phyloP scores from a whole-genome alignment of 2,888 invertebrate species.

The Coremacera marginata region DNA sequence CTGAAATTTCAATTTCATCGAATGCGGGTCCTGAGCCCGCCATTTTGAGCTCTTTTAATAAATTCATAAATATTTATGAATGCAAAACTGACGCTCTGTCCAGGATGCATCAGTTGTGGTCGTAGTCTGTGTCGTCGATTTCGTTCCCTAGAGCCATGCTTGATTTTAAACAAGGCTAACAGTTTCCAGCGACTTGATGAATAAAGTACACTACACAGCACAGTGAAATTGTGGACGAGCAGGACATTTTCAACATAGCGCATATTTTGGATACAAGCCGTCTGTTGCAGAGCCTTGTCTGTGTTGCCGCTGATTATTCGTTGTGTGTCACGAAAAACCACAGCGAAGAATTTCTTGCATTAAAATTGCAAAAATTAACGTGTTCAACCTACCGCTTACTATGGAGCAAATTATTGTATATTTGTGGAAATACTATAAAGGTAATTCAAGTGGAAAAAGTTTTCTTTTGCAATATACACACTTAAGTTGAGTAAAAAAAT shows the following conservation, averaged over 20 bases:
- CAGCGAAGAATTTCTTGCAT: constrained; percentile 48
- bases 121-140: neutral
- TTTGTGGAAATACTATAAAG: neutral
- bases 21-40: constrained; percentile 26
- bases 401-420: neutral
- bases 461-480: no score
- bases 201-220: neutral
- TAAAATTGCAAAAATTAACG: constrained; percentile 35
- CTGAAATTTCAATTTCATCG: constrained; percentile 43
- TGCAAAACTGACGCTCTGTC: constrained; percentile 58
- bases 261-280: neutral
- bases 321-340: constrained; percentile 58
- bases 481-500: no score
- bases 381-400: constrained; percentile 8
- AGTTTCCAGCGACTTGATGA: neutral
- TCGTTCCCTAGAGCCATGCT: neutral
- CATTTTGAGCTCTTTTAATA: constrained; percentile 69
- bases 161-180: neutral
- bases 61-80: constrained; percentile 70
- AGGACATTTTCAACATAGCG: neutral
- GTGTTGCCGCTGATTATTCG: constrained; percentile 3
- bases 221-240: no score
- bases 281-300: constrained; percentile 17
- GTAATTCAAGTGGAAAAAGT: neutral
- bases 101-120: constrained; percentile 17